Evolutionary conservation across 2,113 vertebrate species (phyloP).

Genomic region (Oxyruncus cristatus): DNA sequence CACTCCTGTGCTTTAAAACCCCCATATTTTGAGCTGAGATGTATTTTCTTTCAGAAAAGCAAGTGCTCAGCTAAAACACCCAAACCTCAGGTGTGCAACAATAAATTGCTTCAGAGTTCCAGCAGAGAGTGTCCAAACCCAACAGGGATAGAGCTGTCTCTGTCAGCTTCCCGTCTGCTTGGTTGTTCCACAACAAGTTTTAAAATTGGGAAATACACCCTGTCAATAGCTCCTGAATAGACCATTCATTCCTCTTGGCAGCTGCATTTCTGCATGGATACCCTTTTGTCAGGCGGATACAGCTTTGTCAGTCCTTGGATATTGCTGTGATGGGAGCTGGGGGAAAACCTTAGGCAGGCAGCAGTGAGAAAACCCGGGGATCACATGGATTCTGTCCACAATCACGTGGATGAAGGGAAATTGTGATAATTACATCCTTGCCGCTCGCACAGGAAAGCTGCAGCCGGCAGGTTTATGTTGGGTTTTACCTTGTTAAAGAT

Average conservation of each 20-base stretch:
- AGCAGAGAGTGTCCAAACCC: background rate
- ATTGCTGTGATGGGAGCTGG: background rate
- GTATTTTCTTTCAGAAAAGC: background rate
- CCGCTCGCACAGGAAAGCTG: conserved; percentile 17
- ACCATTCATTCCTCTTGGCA: background rate
- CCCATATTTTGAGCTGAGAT: background rate
- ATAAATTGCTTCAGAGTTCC: background rate
- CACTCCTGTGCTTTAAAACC: background rate
- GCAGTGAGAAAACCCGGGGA: background rate
- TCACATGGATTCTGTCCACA: background rate
- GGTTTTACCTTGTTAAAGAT: conserved; percentile 43
- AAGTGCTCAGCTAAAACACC: background rate
- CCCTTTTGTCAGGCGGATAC: background rate
- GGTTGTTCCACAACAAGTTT: background rate
- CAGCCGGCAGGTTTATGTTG: conserved; percentile 3
- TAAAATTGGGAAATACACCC: conserved; percentile 31
- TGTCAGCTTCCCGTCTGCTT: conserved; percentile 12
- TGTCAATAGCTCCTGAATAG: background rate
- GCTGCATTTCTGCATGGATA: conserved; percentile 20
- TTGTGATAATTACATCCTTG: conserved; percentile 12
- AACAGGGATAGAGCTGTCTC: background rate
- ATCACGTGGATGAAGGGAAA: background rate
- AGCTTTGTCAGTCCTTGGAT: conserved; percentile 22
- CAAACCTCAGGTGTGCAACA: background rate
- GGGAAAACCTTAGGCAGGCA: background rate